Base-by-base conservation (phyloP, 2,797 vertebrate genomes). In the Phalanger gymnotis region DNA sequence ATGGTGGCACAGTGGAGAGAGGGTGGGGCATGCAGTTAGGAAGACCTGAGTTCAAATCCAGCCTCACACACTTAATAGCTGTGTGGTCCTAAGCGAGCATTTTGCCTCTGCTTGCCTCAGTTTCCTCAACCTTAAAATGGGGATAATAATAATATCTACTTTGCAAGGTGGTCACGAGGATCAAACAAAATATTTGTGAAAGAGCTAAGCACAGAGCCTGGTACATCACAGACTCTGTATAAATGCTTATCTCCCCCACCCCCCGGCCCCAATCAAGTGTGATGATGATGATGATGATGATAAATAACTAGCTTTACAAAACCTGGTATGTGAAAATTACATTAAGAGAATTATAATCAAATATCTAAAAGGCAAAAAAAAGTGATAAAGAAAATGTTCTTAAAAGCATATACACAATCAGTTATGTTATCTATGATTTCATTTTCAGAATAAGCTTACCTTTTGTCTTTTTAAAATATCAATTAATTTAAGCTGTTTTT, bases 391-490 rank as follows among this genome's bases (percentile, higher is more conserved):
- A 56, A 81, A 94, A 87, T 31, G 0, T 54, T 52, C 66, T 73
- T 40, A 73, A 40, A 73, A 73, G 66, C 19, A 81, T 10, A 47
- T 47, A 73, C 66, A 73, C n/a, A 25, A 34, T 58, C 30, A 66
- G 16, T 47, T 25, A 89, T 90, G 57, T 3, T 57, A 92, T 51
- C 31, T 57, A 53, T 13, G 5, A 30, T 57, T 95, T 22, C 94
- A 73, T 47, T 92, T 96, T 92, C 92, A 93, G 31, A 58, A 55
- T 57, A 96, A 54, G 93, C 98, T 98, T 97, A 99, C 99, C 99
- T 99, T 99, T 98, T 99, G 99, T 98, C 99, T 99, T 99, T 99
- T 99, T 97, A 99, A 99, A 98, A 99, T 98, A 98, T 99, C 99
- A 56, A 99, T 99, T 96, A 99, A 98, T 97, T 99, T 99, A 73